Conservation (phyloP, 2,113 vertebrate species). For the Rhombomys opimus region DNA sequence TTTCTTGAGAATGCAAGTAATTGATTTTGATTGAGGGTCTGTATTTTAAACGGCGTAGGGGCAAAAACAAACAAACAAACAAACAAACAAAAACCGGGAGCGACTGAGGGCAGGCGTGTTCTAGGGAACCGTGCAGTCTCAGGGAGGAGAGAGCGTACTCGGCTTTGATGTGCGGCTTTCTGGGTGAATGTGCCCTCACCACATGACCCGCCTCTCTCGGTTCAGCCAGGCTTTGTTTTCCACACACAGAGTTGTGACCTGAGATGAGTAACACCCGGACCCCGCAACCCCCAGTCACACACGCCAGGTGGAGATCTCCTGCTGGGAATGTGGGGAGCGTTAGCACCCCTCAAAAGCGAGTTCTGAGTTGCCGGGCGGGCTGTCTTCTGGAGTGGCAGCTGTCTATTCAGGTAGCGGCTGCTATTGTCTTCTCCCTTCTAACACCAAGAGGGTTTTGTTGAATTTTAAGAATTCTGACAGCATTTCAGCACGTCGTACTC, state of each 20-base stretch:
- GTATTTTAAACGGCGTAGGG: background rate
- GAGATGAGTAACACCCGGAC: background rate
- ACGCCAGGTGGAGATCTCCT: background rate
- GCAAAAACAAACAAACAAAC: background rate
- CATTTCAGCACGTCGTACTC: slow-evolving; percentile 74
- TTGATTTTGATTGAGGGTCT: slow-evolving; percentile 56
- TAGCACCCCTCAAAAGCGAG: slow-evolving; percentile 39
- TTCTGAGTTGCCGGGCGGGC: slow-evolving; percentile 53
- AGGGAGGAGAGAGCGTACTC: background rate
- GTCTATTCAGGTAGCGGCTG: slow-evolving; percentile 77
- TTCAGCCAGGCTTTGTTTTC: slow-evolving; percentile 38
- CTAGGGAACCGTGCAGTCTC: background rate
- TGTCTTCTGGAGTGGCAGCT: slow-evolving; percentile 81
- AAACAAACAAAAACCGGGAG: background rate
- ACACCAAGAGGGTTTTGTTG: slow-evolving; percentile 79
- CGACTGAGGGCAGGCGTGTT: background rate
- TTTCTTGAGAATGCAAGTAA: slow-evolving; percentile 17
- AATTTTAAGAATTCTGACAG: slow-evolving; percentile 79
- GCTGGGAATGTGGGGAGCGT: background rate
- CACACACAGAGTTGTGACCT: background rate
- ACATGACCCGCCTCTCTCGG: too few relatives aligned
- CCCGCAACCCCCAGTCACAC: too few relatives aligned
- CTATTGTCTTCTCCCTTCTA: slow-evolving; percentile 80
- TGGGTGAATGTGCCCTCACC: background rate
- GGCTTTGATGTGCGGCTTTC: slow-evolving; percentile 4